Percentiles rank a stretch among this genome's conserved stretches.
These are phyloP conservation scores for Virgularia gustaviana DNA, from an alignment of 92 coral and sea anemone genomes.

Conservation along the genomic window DNA sequence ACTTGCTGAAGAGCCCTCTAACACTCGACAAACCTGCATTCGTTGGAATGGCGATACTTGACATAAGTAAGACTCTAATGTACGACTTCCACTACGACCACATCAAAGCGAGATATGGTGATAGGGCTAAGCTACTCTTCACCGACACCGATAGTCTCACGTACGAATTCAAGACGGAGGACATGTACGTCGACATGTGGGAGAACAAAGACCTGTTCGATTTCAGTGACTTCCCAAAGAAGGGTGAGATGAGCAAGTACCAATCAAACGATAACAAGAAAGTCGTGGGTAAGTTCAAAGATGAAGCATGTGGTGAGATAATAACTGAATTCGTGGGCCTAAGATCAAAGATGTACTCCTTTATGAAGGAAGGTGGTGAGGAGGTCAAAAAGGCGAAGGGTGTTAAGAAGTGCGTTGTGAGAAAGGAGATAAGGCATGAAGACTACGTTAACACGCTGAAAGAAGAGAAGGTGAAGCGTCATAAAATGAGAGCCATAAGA, in stretches of 20 bases:
- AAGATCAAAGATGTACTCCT: neutral
- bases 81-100: constrained; percentile 39
- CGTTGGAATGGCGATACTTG: neutral
- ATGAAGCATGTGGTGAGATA: neutral
- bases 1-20: neutral
- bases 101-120: constrained; percentile 10
- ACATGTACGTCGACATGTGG: neutral
- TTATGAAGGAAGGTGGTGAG: neutral
- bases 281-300: constrained; percentile 9
- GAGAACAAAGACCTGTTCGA: constrained; percentile 3
- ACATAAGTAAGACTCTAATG: constrained; percentile 28
- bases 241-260: neutral
- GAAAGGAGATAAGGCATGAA: neutral
- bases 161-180: constrained; percentile 20
- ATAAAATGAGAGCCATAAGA: neutral
- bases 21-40: neutral
- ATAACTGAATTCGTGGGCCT: neutral
- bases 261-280: neutral
- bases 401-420: neutral
- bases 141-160: constrained; percentile 27
- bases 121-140: constrained; percentile 11
- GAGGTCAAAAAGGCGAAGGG: constrained; percentile 6
- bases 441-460: neutral
- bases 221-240: neutral
- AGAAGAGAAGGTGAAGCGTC: neutral